Evolutionary conservation across 2,113 vertebrate species (phyloP).

Genomic region (Otus sunia): DNA sequence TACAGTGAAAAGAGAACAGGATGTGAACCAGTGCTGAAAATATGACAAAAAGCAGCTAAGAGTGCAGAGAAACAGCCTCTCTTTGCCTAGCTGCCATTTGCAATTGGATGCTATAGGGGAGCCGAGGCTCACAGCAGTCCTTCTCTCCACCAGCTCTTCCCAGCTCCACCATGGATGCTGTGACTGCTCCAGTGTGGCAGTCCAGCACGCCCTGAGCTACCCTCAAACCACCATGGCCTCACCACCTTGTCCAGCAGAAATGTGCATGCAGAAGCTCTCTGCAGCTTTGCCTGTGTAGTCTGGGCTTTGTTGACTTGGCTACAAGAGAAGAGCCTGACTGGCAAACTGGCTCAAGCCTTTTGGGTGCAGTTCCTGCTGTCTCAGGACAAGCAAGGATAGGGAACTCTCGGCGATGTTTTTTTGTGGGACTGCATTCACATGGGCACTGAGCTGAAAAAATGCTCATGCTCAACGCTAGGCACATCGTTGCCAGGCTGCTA

Average conservation of each 20-base stretch:
- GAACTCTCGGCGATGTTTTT: background rate
- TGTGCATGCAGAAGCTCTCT: background rate
- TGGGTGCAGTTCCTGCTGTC: fast-evolving
- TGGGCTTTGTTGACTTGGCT: background rate
- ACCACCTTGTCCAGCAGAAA: background rate
- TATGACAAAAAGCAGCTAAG: background rate
- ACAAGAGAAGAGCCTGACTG: background rate
- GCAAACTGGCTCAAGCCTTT: background rate
- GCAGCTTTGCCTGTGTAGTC: background rate
- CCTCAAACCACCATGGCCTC: background rate
- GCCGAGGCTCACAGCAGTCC: background rate
- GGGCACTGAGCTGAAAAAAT: background rate
- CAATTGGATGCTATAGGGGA: background rate
- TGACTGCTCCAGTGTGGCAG: fast-evolving
- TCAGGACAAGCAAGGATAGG: background rate
- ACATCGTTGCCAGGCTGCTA: background rate
- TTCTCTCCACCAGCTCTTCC: background rate
- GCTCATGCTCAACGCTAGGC: background rate
- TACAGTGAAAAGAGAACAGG: background rate
- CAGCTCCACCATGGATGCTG: background rate
- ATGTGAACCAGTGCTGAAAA: background rate
- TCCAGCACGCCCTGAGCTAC: fast-evolving
- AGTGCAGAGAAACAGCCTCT: background rate
- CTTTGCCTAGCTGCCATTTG: background rate
- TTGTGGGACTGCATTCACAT: background rate